Percentiles rank a stretch among this genome's conserved stretches.
These are phyloP conservation scores for Ectemnius cavifrons DNA, from an alignment of 2,888 invertebrate species.

Conservation along the genomic window DNA sequence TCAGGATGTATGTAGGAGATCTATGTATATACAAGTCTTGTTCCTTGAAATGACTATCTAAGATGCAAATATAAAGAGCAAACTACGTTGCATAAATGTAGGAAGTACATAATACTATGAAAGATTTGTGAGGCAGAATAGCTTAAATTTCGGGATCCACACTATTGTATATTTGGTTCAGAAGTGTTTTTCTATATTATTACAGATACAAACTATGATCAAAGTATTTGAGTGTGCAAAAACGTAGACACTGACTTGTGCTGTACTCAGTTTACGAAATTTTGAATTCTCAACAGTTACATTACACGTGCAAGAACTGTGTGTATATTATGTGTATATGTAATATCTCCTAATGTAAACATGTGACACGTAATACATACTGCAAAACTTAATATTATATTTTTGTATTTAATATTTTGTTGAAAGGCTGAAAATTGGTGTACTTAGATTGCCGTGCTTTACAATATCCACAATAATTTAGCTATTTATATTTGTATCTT, in stretches of 20 bases:
- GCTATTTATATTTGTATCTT: constrained; percentile 51
- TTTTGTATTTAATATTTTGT: constrained; percentile 42
- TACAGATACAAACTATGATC: no score
- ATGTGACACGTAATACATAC: constrained; percentile 13
- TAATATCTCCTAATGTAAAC: constrained; percentile 22
- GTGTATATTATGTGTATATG: constrained; percentile 30
- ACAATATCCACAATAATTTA: constrained; percentile 21
- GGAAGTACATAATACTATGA: no score
- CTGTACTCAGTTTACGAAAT: not conserved
- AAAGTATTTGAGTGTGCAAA: no score
- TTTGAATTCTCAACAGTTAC: constrained; percentile 10
- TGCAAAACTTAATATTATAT: constrained; percentile 28
- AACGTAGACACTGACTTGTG: no score
- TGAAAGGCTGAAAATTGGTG: constrained; percentile 13
- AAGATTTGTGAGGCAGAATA: no score
- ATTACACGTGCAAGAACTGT: constrained; percentile 9
- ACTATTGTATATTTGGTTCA: no score
- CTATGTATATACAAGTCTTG: constrained; percentile 52
- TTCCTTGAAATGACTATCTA: constrained; percentile 39
- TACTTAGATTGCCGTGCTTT: constrained; percentile 21
- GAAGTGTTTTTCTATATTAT: no score
- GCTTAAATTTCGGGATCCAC: no score
- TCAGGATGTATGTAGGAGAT: constrained; percentile 11
- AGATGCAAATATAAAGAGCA: constrained; percentile 51
- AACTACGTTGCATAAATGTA: constrained; percentile 9